Base-by-base conservation (phyloP, 2,797 vertebrate genomes). In the Netta rufina region DNA sequence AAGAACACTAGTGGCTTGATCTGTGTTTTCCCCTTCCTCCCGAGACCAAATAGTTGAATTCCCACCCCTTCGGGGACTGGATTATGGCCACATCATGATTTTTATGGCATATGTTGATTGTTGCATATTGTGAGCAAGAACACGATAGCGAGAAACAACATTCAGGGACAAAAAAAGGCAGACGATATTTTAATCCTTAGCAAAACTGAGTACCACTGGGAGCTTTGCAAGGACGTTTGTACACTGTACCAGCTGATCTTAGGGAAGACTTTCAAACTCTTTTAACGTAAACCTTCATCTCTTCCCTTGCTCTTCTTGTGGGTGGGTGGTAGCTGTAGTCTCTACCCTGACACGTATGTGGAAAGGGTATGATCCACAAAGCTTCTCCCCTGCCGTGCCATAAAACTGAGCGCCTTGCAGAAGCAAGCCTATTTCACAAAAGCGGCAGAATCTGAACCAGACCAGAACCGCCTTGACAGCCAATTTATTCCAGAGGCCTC, bases 401-500 rank as follows among this genome's bases (percentile, higher is more conserved):
- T 91, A 95, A 95, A 87, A 84, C 77, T 6, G 7, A 92, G 54
- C n/a, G 76, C 71, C 82, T 64, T 22, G 71, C 56, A 94, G 86
- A 96, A 96, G 96, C 58, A 76, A 98, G 74, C 80, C 88, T 88
- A 85, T 96, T 97, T 80, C 94, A 92, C 70, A 85, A 33, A 88
- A 96, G 95, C 72, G 95, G 93, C 75, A 86, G 82, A 96, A 96
- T 89, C 92, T 64, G 87, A 97, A 97, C 96, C 95, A 97, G 96
- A 96, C 90, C 92, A 96, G 95, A 97, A 96, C 87, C 32, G 6
- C 73, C 61, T 93, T 67, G 73, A 83, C 53, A 96, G 67, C 53
- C 71, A 91, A 80, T 97, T 97, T 95, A 92, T 97, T 94, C 62
- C 58, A 54, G 67, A 84, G 75, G 74, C 56, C 27, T 73, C 41